phyloP scores from a whole-genome alignment of 2,113 vertebrate genomes.

The Lamprologus tigripictilis region DNA sequence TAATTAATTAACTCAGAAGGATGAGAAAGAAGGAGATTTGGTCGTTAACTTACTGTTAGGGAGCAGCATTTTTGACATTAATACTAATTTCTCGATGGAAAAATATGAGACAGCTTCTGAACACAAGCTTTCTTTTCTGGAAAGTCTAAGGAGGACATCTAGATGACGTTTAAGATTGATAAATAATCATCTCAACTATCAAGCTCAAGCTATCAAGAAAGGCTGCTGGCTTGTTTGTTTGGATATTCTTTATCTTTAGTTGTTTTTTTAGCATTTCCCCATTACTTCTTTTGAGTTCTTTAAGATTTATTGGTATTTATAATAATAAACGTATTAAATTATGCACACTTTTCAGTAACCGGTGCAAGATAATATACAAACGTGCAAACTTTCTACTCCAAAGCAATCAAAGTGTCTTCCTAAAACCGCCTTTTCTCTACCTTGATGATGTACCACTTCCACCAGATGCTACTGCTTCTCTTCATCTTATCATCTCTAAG shows the following conservation, averaged over 20 bases:
- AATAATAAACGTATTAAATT: neutral
- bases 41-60: accelerated
- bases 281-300: neutral
- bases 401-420: neutral
- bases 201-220: neutral
- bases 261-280: neutral
- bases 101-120: neutral
- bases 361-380: neutral
- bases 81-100: neutral
- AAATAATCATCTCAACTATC: neutral
- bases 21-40: neutral
- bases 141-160: neutral
- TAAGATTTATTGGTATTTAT: neutral
- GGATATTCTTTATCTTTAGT: neutral
- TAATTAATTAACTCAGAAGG: neutral
- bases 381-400: neutral
- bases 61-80: neutral
- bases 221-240: neutral
- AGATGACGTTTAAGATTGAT: neutral
- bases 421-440: neutral
- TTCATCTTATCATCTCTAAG: neutral
- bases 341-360: neutral
- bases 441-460: neutral
- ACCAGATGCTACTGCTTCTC: neutral
- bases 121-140: neutral